These are phyloP conservation scores for Hydriomena furcata DNA, from an alignment of 2,888 invertebrate species.

Conservation along the genomic window DNA sequence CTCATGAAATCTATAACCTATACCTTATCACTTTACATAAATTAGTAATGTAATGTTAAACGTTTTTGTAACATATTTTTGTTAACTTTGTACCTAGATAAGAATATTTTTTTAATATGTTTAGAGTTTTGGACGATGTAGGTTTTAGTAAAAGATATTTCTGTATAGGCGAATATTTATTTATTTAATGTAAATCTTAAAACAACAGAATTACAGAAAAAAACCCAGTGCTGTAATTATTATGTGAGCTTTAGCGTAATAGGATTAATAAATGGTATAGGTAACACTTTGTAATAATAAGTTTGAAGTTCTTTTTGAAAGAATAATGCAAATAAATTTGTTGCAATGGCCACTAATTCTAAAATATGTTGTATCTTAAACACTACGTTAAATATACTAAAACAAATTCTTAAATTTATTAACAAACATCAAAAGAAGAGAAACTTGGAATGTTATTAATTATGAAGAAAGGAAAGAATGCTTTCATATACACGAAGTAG, in stretches of 20 bases:
- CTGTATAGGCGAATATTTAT: slow-evolving; percentile 76
- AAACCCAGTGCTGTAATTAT: slow-evolving; percentile 33
- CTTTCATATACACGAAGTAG: slow-evolving; percentile 53
- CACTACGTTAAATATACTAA: slow-evolving; percentile 58
- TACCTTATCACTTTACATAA: too few relatives aligned
- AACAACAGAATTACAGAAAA: slow-evolving; percentile 62
- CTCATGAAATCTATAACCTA: too few relatives aligned
- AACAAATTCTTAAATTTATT: slow-evolving; percentile 61
- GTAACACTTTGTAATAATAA: slow-evolving; percentile 4
- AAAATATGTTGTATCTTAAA: slow-evolving; percentile 54
- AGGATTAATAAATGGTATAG: slow-evolving; percentile 7
- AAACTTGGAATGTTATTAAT: slow-evolving; percentile 58
- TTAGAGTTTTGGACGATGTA: too few relatives aligned
- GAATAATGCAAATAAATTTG: slow-evolving; percentile 45
- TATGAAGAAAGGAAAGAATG: slow-evolving; percentile 39
- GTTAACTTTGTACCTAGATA: too few relatives aligned
- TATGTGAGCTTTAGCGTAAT: slow-evolving; percentile 37
- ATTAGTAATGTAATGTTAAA: too few relatives aligned
- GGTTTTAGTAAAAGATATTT: slow-evolving; percentile 46
- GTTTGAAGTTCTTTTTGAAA: slow-evolving; percentile 12
- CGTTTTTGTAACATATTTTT: too few relatives aligned
- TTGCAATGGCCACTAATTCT: slow-evolving; percentile 52
- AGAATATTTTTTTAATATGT: too few relatives aligned
- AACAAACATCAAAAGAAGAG: slow-evolving; percentile 57
- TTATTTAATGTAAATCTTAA: slow-evolving; percentile 72